Evolutionary conservation across 2,113 vertebrate species (phyloP).

Genomic region (mouse (Mus musculus)): DNA sequence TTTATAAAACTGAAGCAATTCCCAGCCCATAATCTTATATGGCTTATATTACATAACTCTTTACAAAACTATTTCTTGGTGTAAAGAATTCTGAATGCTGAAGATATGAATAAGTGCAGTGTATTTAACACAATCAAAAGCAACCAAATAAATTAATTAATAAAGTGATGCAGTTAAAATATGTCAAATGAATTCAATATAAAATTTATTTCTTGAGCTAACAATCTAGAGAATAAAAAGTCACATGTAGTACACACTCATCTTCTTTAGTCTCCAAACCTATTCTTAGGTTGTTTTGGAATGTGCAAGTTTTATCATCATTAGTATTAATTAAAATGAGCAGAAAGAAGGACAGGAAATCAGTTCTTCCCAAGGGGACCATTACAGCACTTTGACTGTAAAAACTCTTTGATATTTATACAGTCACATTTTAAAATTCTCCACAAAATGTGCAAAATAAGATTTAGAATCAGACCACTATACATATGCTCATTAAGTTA

Average conservation of each 20-base stretch:
- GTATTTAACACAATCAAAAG: neutral
- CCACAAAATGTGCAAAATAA: constrained; percentile 25
- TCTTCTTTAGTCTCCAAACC: neutral
- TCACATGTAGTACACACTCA: neutral
- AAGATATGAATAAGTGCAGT: neutral
- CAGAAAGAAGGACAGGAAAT: constrained; percentile 8
- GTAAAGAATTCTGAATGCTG: neutral
- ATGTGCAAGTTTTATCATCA: neutral
- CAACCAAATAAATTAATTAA: neutral
- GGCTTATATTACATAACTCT: neutral
- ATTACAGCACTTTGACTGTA: neutral
- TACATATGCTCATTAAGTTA: neutral
- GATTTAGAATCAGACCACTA: neutral
- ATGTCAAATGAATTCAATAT: neutral
- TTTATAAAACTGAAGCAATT: neutral
- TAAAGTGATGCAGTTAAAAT: neutral
- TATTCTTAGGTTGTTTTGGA: neutral
- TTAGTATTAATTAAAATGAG: neutral
- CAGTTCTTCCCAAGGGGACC: neutral
- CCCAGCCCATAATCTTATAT: neutral
- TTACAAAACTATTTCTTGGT: neutral
- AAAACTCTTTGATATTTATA: neutral
- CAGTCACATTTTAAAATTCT: neutral
- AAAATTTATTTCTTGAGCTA: constrained; percentile 8
- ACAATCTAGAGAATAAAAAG: neutral